phyloP scores from a whole-genome alignment of 2,888 invertebrate genomes.

The Troides oblongomaculatus region DNA sequence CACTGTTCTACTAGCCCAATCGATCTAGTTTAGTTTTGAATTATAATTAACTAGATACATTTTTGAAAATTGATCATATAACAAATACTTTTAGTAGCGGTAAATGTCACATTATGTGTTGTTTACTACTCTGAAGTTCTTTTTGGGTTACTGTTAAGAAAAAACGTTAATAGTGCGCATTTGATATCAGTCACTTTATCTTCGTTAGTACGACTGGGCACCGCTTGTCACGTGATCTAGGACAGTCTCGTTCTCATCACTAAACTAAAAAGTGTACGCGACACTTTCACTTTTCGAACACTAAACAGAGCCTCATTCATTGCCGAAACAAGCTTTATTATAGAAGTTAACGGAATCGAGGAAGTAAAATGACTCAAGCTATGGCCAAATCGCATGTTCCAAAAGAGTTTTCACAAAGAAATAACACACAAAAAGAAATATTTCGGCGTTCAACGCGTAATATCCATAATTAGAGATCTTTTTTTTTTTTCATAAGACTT shows the following conservation, averaged over 20 bases:
- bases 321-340: constrained; percentile 23
- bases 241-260: constrained; percentile 21
- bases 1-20: no score
- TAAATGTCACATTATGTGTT: no score
- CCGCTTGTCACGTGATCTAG: constrained; percentile 9
- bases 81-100: no score
- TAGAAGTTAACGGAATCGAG: constrained; percentile 33
- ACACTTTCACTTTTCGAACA: constrained; percentile 40
- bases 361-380: constrained; percentile 28
- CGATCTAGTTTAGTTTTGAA: no score
- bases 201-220: constrained; percentile 40
- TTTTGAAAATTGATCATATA: no score
- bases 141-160: neutral
- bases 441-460: constrained; percentile 58
- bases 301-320: neutral
- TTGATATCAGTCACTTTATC: constrained; percentile 47
- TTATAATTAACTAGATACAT: no score
- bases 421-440: constrained; percentile 52
- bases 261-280: constrained; percentile 34
- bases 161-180: constrained; percentile 36
- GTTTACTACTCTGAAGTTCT: no score
- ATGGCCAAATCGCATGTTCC: constrained; percentile 55
- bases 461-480: constrained; percentile 65
- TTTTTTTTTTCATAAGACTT: constrained; percentile 54
- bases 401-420: constrained; percentile 51